Evolutionary conservation across 2,113 vertebrate species (phyloP).

Genomic region (Pangasianodon hypophthalmus): DNA sequence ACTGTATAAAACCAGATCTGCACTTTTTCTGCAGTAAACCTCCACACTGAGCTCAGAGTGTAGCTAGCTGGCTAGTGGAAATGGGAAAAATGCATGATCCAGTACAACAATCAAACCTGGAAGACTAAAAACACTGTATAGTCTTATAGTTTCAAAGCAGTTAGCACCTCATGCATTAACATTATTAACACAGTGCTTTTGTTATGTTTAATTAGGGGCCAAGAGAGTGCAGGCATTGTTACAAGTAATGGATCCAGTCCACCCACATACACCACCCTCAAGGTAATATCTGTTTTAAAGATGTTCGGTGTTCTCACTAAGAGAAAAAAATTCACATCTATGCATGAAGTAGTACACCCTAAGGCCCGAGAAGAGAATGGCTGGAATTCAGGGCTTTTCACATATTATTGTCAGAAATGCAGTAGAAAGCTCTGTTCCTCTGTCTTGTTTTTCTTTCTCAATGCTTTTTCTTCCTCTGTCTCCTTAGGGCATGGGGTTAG

Average conservation of each 20-base stretch:
- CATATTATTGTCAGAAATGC: not conserved
- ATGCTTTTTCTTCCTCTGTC: slow-evolving; percentile 31
- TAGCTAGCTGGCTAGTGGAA: not conserved
- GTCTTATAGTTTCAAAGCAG: not conserved
- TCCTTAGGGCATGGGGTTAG: slow-evolving; percentile 91
- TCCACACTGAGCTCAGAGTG: too few species aligned
- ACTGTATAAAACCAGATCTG: not conserved
- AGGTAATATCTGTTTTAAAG: slow-evolving; percentile 77
- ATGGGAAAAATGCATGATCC: not conserved
- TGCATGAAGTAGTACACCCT: not conserved
- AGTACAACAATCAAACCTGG: not conserved
- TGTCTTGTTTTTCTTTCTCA: slow-evolving; percentile 12
- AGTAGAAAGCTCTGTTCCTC: not conserved
- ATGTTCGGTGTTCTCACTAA: not conserved
- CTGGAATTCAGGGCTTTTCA: not conserved
- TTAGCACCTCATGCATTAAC: not conserved
- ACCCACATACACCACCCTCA: slow-evolving; percentile 85
- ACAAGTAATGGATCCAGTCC: slow-evolving; percentile 87
- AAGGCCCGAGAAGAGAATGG: not conserved
- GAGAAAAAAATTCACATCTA: not conserved
- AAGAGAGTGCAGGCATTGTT: slow-evolving; percentile 96
- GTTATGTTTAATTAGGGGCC: slow-evolving; percentile 80
- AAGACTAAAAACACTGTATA: not conserved
- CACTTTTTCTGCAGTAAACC: not conserved
- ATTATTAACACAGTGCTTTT: slow-evolving; percentile 24